Conservation (phyloP, 2,113 vertebrate species). For the Diadophis punctatus region DNA sequence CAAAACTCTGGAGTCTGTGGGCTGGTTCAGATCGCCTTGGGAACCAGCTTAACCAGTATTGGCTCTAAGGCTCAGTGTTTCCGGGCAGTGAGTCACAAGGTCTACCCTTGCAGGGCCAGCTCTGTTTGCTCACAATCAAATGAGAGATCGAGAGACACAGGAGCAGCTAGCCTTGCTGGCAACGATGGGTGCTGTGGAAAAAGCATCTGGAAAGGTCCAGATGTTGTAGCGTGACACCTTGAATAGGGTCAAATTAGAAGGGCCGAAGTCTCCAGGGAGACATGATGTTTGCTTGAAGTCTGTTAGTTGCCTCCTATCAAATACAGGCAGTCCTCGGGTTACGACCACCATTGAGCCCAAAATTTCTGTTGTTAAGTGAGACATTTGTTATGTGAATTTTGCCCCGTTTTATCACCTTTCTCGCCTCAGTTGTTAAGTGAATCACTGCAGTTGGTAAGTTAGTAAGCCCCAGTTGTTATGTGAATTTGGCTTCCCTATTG, state of each 20-base stretch:
- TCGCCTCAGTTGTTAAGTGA: background rate
- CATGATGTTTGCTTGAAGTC: background rate
- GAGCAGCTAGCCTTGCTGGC: background rate
- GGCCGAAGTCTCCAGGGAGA: background rate
- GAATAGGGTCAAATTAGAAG: background rate
- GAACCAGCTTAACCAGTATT: background rate
- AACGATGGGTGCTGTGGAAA: background rate
- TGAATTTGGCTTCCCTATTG: background rate
- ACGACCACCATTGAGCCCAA: background rate
- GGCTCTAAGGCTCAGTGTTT: background rate
- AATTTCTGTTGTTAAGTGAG: background rate
- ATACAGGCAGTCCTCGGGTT: background rate
- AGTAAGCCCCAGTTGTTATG: background rate
- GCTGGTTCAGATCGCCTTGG: background rate
- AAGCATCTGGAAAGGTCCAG: background rate
- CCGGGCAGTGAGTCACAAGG: conserved; percentile 9
- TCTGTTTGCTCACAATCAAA: background rate
- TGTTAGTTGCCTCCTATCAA: background rate
- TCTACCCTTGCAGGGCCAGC: background rate
- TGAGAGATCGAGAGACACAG: too few species aligned
- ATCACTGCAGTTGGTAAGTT: background rate
- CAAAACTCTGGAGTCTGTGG: background rate
- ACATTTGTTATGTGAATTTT: background rate
- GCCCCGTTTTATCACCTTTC: background rate
- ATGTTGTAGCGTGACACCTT: background rate